These are phyloP conservation scores for Mohoua ochrocephala DNA, from an alignment of 2,113 vertebrate genomes.

Conservation along the genomic window DNA sequence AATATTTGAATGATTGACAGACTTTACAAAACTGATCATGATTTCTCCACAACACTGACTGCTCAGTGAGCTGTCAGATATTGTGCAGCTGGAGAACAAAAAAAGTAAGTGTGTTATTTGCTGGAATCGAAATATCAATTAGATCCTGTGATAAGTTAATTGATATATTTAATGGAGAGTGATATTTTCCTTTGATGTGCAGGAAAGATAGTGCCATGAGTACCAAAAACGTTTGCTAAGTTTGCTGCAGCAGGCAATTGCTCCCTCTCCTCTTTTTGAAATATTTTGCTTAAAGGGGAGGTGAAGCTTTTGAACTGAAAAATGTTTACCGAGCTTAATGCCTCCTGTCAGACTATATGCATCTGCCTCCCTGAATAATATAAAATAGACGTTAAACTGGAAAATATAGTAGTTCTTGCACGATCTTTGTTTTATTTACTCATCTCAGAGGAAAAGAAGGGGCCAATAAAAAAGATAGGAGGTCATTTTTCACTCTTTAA, in stretches of 20 bases:
- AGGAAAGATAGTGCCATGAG: neutral
- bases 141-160: slow-evolving; percentile 29
- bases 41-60: slow-evolving; percentile 7
- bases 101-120: neutral
- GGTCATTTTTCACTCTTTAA: neutral
- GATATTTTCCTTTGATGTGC: slow-evolving; percentile 16
- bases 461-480: neutral
- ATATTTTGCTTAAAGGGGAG: neutral
- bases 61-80: neutral
- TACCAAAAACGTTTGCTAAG: neutral
- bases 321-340: slow-evolving; percentile 42
- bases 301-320: slow-evolving; percentile 29
- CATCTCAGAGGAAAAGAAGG: neutral
- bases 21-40: neutral
- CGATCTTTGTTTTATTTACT: neutral
- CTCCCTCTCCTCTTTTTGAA: neutral
- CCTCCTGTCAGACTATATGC: slow-evolving; percentile 28
- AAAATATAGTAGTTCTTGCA: neutral
- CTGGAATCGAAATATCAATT: slow-evolving; percentile 15
- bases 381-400: slow-evolving; percentile 18
- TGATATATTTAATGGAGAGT: slow-evolving; percentile 15
- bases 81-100: neutral
- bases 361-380: slow-evolving; percentile 13
- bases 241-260: neutral
- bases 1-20: slow-evolving; percentile 22